phyloP scores from a whole-genome alignment of 2,113 vertebrate species.

The Fregata magnificens region DNA sequence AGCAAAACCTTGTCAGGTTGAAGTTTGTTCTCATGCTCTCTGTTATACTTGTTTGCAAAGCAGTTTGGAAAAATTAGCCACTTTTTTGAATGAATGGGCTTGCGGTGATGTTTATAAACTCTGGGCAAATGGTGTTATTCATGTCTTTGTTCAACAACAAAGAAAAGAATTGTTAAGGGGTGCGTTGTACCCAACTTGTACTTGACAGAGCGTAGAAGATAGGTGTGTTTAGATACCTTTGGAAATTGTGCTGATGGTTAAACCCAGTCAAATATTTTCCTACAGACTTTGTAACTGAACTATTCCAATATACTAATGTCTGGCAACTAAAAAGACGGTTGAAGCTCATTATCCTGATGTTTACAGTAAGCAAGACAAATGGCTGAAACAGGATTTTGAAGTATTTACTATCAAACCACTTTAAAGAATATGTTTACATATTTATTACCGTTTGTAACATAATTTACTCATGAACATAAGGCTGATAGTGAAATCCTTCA shows the following conservation, averaged over 20 bases:
- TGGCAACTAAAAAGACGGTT: not conserved
- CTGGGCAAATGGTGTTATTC: not conserved
- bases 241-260: not conserved
- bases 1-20: not conserved
- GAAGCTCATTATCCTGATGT: not conserved
- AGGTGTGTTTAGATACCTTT: not conserved
- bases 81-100: not conserved
- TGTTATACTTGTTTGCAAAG: not conserved
- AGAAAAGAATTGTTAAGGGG: not conserved
- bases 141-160: not conserved
- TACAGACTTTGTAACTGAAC: not conserved
- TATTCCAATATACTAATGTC: not conserved
- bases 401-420: constrained; percentile 49
- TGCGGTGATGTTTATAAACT: not conserved
- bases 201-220: not conserved
- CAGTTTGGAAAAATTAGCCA: not conserved
- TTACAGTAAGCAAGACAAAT: constrained; percentile 26
- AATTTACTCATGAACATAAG: rapidly evolving
- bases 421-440: not conserved
- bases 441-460: not conserved
- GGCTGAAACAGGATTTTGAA: not conserved
- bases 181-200: not conserved
- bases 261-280: not conserved
- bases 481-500: not conserved
- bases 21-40: not conserved